Evolutionary conservation across 2,113 vertebrate genomes (phyloP).

Genomic region (Hippocampus abdominalis): DNA sequence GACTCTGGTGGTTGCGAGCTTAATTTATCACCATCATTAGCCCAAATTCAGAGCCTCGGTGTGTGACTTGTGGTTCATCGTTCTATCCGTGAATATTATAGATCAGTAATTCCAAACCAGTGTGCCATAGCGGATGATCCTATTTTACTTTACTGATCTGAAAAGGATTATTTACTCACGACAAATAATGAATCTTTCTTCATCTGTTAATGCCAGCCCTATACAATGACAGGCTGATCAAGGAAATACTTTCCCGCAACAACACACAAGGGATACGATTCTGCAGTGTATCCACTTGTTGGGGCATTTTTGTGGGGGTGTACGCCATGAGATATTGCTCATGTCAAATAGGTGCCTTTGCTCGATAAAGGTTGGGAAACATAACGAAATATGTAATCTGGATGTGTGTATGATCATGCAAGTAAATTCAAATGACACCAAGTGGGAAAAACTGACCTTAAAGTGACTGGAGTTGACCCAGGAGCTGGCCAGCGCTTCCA

Average conservation of each 20-base stretch:
- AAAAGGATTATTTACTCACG: neutral
- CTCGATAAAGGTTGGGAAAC: no score
- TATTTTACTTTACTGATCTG: neutral
- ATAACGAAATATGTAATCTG: neutral
- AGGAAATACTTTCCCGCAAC: no score
- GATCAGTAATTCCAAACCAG: neutral
- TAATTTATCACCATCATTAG: neutral
- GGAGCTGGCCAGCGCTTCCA: constrained; percentile 87
- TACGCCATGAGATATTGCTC: no score
- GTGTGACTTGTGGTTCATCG: neutral
- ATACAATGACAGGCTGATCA: no score
- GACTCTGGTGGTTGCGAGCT: neutral
- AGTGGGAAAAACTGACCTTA: constrained; percentile 66
- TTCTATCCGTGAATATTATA: neutral
- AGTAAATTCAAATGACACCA: neutral
- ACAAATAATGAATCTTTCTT: neutral
- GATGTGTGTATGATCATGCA: neutral
- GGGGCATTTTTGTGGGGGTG: no score
- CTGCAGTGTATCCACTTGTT: no score
- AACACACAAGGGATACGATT: no score
- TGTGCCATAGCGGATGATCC: neutral
- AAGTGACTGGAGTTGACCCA: constrained; percentile 98
- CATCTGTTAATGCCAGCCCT: neutral
- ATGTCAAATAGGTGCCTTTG: no score
- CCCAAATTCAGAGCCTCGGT: neutral